These are phyloP conservation scores for Marisa cornuarietis DNA, from an alignment of 1,140 invertebrate genomes.

Conservation along the genomic window DNA sequence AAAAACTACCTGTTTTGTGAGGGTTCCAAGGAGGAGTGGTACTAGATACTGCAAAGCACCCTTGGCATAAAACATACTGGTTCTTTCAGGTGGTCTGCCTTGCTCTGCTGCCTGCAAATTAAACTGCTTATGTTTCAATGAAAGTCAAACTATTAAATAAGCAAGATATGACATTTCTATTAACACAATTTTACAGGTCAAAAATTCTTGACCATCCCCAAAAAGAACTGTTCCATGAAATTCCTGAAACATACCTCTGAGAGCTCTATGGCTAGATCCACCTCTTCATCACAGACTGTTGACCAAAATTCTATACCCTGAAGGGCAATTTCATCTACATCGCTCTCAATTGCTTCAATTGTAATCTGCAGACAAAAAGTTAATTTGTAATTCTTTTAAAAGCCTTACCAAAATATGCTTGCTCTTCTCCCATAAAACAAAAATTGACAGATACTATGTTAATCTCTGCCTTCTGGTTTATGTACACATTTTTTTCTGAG, in stretches of 20 bases:
- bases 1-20: conserved; percentile 84
- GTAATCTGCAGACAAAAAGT: conserved; percentile 79
- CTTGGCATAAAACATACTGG: conserved; percentile 91
- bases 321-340: conserved; percentile 93
- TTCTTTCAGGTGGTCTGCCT: conserved; percentile 87
- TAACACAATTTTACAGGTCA: neutral
- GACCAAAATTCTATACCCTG: conserved; percentile 99
- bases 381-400: neutral
- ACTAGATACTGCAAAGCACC: conserved; percentile 95
- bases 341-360: conserved; percentile 97
- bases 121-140: neutral
- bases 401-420: too few species aligned
- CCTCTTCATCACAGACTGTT: conserved; percentile 99
- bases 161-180: neutral
- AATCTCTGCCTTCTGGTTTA: too few species aligned
- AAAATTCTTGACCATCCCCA: neutral
- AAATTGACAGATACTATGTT: too few species aligned
- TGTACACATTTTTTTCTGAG: too few species aligned
- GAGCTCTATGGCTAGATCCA: conserved; percentile 94
- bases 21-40: conserved; percentile 90
- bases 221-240: neutral
- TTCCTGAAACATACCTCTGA: conserved; percentile 73
- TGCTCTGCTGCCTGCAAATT: conserved; percentile 78
- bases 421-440: too few species aligned
- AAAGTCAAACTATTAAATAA: neutral